Evolutionary conservation across 2,888 invertebrate species (phyloP).

Genomic region (Phytoseiulus persimilis): DNA sequence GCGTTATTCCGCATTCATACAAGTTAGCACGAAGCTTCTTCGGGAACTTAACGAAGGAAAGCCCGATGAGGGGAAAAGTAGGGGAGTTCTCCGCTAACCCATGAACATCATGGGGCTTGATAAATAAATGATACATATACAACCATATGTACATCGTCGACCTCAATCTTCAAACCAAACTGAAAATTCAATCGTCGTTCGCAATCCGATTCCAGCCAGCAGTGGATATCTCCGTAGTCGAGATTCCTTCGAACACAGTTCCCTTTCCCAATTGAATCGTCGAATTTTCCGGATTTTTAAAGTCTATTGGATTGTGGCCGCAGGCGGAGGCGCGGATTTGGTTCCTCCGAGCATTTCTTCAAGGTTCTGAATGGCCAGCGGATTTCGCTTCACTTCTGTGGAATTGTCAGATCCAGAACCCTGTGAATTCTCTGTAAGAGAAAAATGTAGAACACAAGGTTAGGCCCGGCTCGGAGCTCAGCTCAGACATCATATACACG

Average conservation of each 20-base stretch:
- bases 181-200: background rate
- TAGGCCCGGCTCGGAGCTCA: too few relatives aligned
- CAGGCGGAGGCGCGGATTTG: slow-evolving; percentile 14
- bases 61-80: background rate
- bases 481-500: too few relatives aligned
- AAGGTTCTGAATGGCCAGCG: slow-evolving; percentile 26
- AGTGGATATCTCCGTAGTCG: background rate
- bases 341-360: slow-evolving; percentile 29
- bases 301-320: background rate
- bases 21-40: background rate
- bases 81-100: background rate
- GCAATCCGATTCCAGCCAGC: slow-evolving; percentile 6
- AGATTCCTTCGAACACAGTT: background rate
- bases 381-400: slow-evolving; percentile 6
- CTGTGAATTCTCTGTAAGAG: slow-evolving; percentile 23
- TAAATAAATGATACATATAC: background rate
- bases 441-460: too few relatives aligned
- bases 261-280: background rate
- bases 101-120: background rate
- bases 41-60: background rate
- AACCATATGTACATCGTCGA: background rate
- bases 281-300: background rate
- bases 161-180: background rate
- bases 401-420: slow-evolving; percentile 33
- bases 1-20: background rate